phyloP scores from a whole-genome alignment of 2,113 vertebrate species.

The Rattus norvegicus region DNA sequence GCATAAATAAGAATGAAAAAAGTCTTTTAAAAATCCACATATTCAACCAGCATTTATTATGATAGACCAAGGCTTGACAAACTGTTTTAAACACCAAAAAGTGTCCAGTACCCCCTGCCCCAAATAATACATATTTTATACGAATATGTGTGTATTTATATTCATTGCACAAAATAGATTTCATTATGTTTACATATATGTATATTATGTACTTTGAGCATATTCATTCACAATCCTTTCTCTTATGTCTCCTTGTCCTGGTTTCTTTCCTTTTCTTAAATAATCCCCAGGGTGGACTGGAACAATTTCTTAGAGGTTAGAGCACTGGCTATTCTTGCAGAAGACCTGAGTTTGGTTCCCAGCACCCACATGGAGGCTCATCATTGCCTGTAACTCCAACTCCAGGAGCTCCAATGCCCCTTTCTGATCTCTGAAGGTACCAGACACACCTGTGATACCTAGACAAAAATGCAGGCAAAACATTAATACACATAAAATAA shows the following conservation, averaged over 20 bases:
- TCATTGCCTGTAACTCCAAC: background rate
- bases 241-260: background rate
- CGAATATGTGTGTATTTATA: background rate
- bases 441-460: background rate
- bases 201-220: background rate
- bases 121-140: background rate
- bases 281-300: background rate
- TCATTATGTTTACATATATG: background rate
- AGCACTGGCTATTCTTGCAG: background rate
- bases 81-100: conserved; percentile 25
- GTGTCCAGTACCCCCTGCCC: background rate
- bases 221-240: background rate
- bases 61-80: background rate
- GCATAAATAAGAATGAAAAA: background rate
- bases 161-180: background rate
- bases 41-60: conserved; percentile 2
- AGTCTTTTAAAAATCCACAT: background rate
- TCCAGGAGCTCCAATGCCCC: background rate
- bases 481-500: background rate
- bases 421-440: background rate
- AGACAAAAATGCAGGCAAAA: background rate
- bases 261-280: background rate
- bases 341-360: background rate
- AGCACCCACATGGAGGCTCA: background rate
- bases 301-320: background rate